Percentiles rank a stretch among this genome's conserved stretches.
These are phyloP conservation scores for Isaurus tuberculatus DNA, from an alignment of 92 coral and sea anemone species.

Conservation along the genomic window DNA sequence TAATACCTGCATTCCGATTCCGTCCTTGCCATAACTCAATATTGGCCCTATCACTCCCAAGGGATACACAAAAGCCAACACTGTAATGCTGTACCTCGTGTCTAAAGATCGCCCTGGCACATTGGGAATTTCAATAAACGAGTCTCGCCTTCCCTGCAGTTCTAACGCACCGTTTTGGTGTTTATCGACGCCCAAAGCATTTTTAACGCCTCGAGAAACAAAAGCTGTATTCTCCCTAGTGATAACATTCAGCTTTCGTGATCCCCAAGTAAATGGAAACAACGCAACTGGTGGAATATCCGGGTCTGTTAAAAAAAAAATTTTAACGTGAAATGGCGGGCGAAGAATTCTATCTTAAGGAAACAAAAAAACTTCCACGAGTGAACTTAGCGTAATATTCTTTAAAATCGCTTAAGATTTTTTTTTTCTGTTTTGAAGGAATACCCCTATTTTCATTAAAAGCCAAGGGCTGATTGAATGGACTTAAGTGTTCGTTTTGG, in stretches of 20 bases:
- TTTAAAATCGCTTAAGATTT: no score
- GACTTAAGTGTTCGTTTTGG: no score
- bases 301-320: conserved; percentile 20
- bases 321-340: neutral
- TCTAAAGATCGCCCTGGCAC: conserved; percentile 57
- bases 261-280: conserved; percentile 58
- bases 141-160: conserved; percentile 67
- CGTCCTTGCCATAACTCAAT: conserved; percentile 65
- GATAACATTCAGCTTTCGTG: conserved; percentile 50
- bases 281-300: conserved; percentile 67
- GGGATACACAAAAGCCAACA: conserved; percentile 71
- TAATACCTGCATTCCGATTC: conserved; percentile 65
- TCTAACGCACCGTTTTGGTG: conserved; percentile 52
- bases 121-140: conserved; percentile 73
- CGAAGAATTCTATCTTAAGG: no score
- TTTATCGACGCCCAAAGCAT: conserved; percentile 66
- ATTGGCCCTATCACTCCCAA: conserved; percentile 74
- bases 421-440: no score
- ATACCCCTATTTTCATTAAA: no score
- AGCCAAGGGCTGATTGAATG: no score
- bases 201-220: no score
- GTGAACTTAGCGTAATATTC: no score
- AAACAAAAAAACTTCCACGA: no score
- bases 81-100: conserved; percentile 71
- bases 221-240: no score